phyloP scores from a whole-genome alignment of 2,113 vertebrate species.

The Balaeniceps rex region DNA sequence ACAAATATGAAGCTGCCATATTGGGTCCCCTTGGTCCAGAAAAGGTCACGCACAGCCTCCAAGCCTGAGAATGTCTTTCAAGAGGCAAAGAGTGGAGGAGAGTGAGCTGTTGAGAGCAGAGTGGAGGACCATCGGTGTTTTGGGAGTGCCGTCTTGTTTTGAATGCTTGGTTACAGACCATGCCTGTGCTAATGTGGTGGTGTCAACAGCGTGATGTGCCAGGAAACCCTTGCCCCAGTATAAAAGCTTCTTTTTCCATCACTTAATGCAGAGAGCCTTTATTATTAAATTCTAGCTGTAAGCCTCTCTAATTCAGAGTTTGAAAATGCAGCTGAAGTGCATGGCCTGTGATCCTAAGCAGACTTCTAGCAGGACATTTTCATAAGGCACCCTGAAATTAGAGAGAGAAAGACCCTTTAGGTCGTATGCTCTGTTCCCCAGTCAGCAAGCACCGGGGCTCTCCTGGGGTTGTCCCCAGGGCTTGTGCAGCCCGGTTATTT shows the following conservation, averaged over 20 bases:
- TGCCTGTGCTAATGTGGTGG: neutral
- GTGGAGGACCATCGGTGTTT: neutral
- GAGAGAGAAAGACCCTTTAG: neutral
- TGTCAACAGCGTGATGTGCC: neutral
- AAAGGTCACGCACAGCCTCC: neutral
- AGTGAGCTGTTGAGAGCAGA: neutral
- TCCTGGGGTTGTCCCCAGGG: neutral
- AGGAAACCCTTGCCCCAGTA: neutral
- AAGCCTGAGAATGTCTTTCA: rapidly evolving
- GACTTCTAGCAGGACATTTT: neutral
- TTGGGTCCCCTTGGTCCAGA: neutral
- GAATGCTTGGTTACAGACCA: neutral
- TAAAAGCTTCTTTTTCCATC: neutral
- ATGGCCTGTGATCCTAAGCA: neutral
- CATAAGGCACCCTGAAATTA: neutral
- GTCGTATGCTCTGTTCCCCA: neutral
- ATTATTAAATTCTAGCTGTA: neutral
- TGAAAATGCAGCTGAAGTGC: neutral
- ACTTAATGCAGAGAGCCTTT: neutral
- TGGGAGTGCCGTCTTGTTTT: neutral
- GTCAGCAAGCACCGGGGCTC: neutral
- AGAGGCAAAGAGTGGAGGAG: neutral
- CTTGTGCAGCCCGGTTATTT: neutral
- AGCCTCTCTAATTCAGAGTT: neutral
- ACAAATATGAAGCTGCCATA: neutral